Conservation (phyloP, 1,140 invertebrate species). For the Ceratosolen fusciceps region DNA sequence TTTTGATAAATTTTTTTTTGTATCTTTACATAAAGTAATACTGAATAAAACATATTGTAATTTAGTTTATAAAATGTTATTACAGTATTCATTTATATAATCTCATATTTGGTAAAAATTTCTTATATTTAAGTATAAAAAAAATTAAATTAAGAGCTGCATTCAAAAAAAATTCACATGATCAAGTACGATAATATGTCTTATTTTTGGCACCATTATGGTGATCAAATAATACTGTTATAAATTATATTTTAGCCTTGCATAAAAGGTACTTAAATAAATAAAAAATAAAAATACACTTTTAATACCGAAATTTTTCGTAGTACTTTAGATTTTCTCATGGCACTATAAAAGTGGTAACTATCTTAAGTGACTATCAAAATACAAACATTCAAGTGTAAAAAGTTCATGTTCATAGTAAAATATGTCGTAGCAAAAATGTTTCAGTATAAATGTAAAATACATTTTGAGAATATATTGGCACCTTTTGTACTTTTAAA, state of each 20-base stretch:
- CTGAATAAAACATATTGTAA: conserved; percentile 37
- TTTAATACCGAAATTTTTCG: conserved; percentile 2
- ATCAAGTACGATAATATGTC: background rate
- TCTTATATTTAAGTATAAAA: background rate
- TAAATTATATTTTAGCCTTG: background rate
- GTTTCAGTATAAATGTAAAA: conserved; percentile 47
- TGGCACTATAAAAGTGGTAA: conserved; percentile 44
- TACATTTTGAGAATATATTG: conserved; percentile 37
- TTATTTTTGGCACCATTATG: conserved; percentile 25
- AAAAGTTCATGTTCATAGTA: conserved; percentile 43
- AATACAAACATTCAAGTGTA: conserved; percentile 42
- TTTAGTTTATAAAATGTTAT: conserved; percentile 25
- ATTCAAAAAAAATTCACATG: background rate
- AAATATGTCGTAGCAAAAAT: conserved; percentile 49
- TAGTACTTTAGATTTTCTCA: conserved; percentile 35
- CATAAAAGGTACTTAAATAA: conserved; percentile 8
- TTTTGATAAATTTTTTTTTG: background rate
- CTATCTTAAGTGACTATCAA: conserved; percentile 22
- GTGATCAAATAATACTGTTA: conserved; percentile 20
- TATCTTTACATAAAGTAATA: conserved; percentile 31
- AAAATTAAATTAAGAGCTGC: conserved; percentile 4
- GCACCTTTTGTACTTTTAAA: conserved; percentile 27
- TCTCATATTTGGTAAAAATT: background rate
- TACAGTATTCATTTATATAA: conserved; percentile 10
- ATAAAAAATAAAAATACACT: conserved; percentile 27